These are phyloP conservation scores for Sphaeramia orbicularis DNA, from an alignment of 2,797 vertebrate genomes.

Conservation along the genomic window DNA sequence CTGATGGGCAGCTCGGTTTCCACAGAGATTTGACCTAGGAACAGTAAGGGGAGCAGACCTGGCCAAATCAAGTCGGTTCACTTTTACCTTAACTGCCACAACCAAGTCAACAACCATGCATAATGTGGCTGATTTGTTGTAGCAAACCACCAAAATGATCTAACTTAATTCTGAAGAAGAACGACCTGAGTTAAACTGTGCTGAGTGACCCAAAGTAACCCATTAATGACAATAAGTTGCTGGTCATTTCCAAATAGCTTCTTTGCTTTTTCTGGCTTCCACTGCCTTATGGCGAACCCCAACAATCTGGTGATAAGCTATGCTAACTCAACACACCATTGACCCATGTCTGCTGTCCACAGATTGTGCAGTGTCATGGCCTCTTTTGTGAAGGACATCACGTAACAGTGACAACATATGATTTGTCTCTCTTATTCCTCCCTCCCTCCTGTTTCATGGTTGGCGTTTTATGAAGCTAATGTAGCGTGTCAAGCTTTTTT, in stretches of 20 bases:
- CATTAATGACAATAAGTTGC: neutral
- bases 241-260: conserved; percentile 24
- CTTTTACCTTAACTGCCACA: conserved; percentile 38
- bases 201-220: neutral
- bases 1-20: conserved; percentile 83
- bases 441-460: conserved; percentile 63
- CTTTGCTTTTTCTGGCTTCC: conserved; percentile 31
- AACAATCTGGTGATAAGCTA: conserved; percentile 47
- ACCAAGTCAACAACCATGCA: conserved; percentile 25
- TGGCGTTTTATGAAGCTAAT: conserved; percentile 91
- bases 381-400: conserved; percentile 54
- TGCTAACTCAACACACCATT: conserved; percentile 40
- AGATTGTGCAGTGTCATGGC: conserved; percentile 62
- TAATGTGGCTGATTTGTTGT: conserved; percentile 11
- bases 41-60: conserved; percentile 58
- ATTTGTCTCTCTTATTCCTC: conserved; percentile 59
- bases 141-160: neutral
- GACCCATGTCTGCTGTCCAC: conserved; percentile 49
- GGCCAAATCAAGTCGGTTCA: conserved; percentile 52
- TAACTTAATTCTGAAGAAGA: neutral
- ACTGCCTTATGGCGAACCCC: conserved; percentile 38
- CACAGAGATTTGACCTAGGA: conserved; percentile 75
- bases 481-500: conserved; percentile 90
- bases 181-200: neutral
- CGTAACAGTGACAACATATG: conserved; percentile 60